A percentile compares a stretch with the other conserved stretches of the same genome.
phyloP scores from a whole-genome alignment of 2,888 invertebrate genomes.

The Eristalinus sepulchralis region DNA sequence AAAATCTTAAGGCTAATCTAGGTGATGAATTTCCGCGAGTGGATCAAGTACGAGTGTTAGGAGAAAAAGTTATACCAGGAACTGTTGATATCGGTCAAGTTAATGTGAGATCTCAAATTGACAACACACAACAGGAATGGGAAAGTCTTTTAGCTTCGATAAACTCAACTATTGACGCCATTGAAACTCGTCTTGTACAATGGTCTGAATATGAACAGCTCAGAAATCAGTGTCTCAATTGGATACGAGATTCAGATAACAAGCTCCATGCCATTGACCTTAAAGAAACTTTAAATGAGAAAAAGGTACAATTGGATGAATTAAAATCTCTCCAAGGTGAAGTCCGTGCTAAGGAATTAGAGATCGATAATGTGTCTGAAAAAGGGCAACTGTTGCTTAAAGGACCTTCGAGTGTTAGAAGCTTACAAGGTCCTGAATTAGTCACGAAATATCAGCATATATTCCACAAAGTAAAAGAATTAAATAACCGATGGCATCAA shows the following conservation, averaged over 20 bases:
- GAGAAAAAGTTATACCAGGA: conserved; percentile 94
- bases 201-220: conserved; percentile 95
- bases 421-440: conserved; percentile 93
- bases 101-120: conserved; percentile 92
- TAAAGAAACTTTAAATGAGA: conserved; percentile 90
- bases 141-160: conserved; percentile 89
- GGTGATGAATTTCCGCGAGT: conserved; percentile 93
- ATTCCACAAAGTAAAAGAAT: conserved; percentile 94
- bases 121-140: conserved; percentile 95
- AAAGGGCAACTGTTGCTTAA: conserved; percentile 92
- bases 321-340: conserved; percentile 92
- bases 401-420: conserved; percentile 87
- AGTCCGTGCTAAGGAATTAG: conserved; percentile 93
- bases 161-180: conserved; percentile 88
- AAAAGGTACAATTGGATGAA: conserved; percentile 91
- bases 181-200: conserved; percentile 92
- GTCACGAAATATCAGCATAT: conserved; percentile 95
- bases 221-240: conserved; percentile 91
- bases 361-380: conserved; percentile 96
- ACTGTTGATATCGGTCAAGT: conserved; percentile 91
- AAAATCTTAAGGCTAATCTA: conserved; percentile 88
- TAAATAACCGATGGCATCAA: conserved; percentile 95
- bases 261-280: conserved; percentile 93
- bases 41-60: conserved; percentile 89
- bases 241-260: conserved; percentile 94